phyloP scores from a whole-genome alignment of 2,888 invertebrate species.

The Cenopis cana region DNA sequence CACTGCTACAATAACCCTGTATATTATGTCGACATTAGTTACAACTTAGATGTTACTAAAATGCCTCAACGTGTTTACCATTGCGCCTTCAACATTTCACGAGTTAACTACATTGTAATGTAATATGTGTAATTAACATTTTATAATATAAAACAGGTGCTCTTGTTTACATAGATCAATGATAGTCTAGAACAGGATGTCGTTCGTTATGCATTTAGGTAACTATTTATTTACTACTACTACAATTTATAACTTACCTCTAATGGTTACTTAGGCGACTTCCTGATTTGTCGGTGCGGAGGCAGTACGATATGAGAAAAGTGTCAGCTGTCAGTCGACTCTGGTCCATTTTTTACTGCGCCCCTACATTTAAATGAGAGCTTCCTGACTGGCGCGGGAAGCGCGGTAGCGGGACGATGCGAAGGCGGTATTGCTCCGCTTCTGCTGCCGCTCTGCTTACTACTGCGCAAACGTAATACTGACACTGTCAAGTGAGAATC shows the following conservation, averaged over 20 bases:
- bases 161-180: slow-evolving; percentile 13
- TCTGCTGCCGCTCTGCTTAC: too few relatives aligned
- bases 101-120: slow-evolving; percentile 22
- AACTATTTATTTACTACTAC: slow-evolving; percentile 13
- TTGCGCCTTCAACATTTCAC: slow-evolving; percentile 1
- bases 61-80: background rate
- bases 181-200: background rate
- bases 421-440: too few relatives aligned
- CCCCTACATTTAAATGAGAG: too few relatives aligned
- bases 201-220: background rate
- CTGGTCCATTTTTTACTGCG: too few relatives aligned
- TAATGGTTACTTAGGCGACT: slow-evolving; percentile 4
- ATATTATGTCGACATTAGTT: background rate
- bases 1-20: background rate
- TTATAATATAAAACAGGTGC: slow-evolving; percentile 3
- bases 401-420: too few relatives aligned
- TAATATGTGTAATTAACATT: background rate
- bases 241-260: background rate
- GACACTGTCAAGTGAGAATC: too few relatives aligned
- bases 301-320: too few relatives aligned
- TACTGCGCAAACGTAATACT: too few relatives aligned
- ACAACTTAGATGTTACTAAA: background rate
- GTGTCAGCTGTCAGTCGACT: too few relatives aligned
- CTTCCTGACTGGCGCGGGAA: too few relatives aligned
- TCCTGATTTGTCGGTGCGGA: too few relatives aligned